Conservation (phyloP, 2,888 invertebrate species). For the Hirtodrosophila duncani region DNA sequence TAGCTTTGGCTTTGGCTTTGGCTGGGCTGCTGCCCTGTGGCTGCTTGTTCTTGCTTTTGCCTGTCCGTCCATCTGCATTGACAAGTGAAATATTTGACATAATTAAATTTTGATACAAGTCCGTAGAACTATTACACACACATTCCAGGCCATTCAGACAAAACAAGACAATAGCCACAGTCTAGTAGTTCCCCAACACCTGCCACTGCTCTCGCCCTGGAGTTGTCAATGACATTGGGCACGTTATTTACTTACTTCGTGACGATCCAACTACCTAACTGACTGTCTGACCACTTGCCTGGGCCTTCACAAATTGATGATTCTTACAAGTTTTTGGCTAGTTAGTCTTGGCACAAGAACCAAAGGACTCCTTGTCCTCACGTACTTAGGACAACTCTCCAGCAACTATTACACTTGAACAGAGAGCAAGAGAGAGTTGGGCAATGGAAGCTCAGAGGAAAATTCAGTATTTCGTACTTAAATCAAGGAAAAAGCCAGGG, state of each 20-base stretch:
- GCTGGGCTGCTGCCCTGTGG: neutral
- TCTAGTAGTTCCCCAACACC: conserved; percentile 7
- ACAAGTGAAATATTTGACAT: conserved; percentile 74
- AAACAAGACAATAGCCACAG: conserved; percentile 14
- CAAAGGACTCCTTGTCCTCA: conserved; percentile 38
- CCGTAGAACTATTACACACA: conserved; percentile 61
- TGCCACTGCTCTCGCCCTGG: conserved; percentile 1
- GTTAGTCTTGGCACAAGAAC: conserved; percentile 21
- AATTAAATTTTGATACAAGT: conserved; percentile 74
- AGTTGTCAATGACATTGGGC: conserved; percentile 39
- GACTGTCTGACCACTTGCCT: no score
- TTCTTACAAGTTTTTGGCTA: no score
- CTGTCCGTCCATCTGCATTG: conserved; percentile 49
- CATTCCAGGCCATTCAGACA: conserved; percentile 37
- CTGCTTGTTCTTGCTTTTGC: neutral
- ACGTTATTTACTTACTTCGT: conserved; percentile 47
- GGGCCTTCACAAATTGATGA: no score
- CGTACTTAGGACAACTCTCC: no score
- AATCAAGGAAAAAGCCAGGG: no score
- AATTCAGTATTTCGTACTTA: no score
- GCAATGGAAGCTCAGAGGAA: no score
- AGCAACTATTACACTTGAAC: no score
- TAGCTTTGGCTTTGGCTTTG: conserved; percentile 2
- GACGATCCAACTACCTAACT: no score
- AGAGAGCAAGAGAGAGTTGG: no score